These are phyloP conservation scores for Bugula neritina DNA, from an alignment of 2,888 invertebrate species.

Conservation along the genomic window DNA sequence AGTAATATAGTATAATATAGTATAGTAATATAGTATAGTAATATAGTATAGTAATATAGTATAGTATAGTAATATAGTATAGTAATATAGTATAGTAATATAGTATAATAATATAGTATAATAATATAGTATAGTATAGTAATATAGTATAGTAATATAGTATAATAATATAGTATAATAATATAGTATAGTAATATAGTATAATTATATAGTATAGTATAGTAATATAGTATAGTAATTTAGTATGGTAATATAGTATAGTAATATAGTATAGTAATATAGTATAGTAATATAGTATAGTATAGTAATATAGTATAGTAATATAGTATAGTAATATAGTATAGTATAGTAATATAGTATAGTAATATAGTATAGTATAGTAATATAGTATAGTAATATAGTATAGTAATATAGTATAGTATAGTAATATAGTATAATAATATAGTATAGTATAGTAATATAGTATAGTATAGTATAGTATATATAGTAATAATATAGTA, in stretches of 20 bases:
- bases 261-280: not conserved
- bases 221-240: too few species aligned
- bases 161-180: not conserved
- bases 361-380: not conserved
- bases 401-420: too few species aligned
- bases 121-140: not conserved
- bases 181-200: too few species aligned
- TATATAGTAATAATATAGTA: not conserved
- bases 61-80: not conserved
- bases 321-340: not conserved
- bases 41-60: not conserved
- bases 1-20: too few species aligned
- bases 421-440: too few species aligned
- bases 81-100: not conserved
- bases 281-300: not conserved
- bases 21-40: too few species aligned
- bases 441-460: not conserved
- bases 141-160: not conserved
- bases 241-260: too few species aligned
- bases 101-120: not conserved
- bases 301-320: not conserved
- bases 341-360: not conserved
- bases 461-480: not conserved
- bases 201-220: too few species aligned
- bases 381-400: not conserved